Conservation (phyloP, 2,888 invertebrate species). For the Therioaphis trifolii region DNA sequence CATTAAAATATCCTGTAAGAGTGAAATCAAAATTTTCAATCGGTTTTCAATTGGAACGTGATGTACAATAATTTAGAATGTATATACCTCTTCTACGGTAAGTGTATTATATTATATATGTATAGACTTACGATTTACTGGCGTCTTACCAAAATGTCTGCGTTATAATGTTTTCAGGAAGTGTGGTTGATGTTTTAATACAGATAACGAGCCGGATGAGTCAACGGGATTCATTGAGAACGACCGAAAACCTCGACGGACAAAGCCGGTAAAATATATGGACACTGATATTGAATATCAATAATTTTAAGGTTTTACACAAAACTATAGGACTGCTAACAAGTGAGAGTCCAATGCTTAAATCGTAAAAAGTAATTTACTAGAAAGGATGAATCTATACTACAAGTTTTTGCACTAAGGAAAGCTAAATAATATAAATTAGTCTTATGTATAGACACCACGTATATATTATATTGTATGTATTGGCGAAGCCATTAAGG, state of each 20-base stretch:
- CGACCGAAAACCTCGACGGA: neutral
- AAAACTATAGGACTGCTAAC: neutral
- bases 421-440: slow-evolving; percentile 33
- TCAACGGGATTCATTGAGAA: neutral
- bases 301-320: neutral
- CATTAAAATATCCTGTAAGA: neutral
- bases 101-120: neutral
- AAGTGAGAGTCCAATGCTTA: neutral
- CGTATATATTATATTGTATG: neutral
- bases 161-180: slow-evolving; percentile 8
- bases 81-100: neutral
- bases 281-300: neutral
- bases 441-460: neutral
- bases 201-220: slow-evolving; percentile 15
- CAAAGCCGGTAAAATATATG: neutral
- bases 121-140: slow-evolving; percentile 4
- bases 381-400: slow-evolving; percentile 19
- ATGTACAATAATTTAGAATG: neutral
- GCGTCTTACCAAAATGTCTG: slow-evolving; percentile 39
- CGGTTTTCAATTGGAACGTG: slow-evolving; percentile 32
- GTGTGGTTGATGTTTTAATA: slow-evolving; percentile 28
- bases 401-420: slow-evolving; percentile 56
- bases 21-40: neutral
- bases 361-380: slow-evolving; percentile 39
- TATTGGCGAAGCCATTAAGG: neutral